Percentiles rank a stretch among this genome's conserved stretches.
These are phyloP conservation scores for Agrenia bidenticulata DNA, from an alignment of 2,888 invertebrate species.

Conservation along the genomic window DNA sequence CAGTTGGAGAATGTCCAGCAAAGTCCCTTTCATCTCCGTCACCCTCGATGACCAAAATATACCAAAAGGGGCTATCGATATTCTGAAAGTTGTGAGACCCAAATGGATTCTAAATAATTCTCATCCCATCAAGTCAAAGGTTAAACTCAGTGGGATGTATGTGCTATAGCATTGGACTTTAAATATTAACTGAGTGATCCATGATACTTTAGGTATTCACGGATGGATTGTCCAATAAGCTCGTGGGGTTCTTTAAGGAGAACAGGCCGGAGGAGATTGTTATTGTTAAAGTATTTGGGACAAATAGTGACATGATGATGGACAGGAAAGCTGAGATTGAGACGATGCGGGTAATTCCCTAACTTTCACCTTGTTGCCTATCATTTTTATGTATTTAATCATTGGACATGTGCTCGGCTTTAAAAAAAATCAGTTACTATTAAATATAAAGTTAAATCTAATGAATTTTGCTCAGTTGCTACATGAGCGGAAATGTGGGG, in stretches of 20 bases:
- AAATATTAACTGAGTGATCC: no score
- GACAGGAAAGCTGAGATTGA: conserved; percentile 81
- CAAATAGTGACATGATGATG: conserved; percentile 88
- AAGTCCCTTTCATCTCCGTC: conserved; percentile 59
- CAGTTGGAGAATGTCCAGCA: conserved; percentile 30
- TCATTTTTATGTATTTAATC: not conserved
- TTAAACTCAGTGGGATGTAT: no score
- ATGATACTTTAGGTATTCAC: conserved; percentile 88
- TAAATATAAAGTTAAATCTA: not conserved
- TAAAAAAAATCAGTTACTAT: not conserved
- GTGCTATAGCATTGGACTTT: no score
- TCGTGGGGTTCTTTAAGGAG: conserved; percentile 72
- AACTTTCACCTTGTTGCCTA: no score
- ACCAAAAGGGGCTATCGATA: conserved; percentile 66
- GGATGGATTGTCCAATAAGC: conserved; percentile 90
- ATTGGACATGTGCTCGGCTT: not conserved
- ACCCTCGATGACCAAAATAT: conserved; percentile 69
- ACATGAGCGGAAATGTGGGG: conserved; percentile 75
- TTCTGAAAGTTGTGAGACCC: conserved; percentile 70
- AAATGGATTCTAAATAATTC: conserved; percentile 62
- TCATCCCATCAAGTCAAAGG: conserved; percentile 63
- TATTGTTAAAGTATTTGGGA: conserved; percentile 86
- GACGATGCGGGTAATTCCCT: conserved; percentile 50
- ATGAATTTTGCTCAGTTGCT: conserved; percentile 61
- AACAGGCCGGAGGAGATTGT: conserved; percentile 67